Conservation (phyloP, 2,888 invertebrate species). For the Cordilura impudica region DNA sequence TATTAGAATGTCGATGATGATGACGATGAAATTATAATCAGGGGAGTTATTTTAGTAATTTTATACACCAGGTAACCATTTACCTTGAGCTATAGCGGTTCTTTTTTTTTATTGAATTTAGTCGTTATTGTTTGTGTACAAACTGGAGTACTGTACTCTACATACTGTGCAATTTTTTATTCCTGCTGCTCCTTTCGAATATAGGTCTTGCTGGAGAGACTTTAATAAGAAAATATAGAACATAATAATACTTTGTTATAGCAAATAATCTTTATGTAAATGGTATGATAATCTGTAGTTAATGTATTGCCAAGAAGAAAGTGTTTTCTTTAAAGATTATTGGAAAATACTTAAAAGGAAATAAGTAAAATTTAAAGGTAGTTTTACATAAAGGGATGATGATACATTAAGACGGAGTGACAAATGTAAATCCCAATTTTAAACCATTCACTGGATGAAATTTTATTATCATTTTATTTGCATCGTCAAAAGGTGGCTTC, state of each 20-base stretch:
- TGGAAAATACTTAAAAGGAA: neutral
- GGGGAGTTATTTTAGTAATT: slow-evolving; percentile 72
- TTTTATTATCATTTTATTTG: too few species aligned
- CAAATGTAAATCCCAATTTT: too few species aligned
- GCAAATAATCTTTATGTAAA: slow-evolving; percentile 49
- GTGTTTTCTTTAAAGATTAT: slow-evolving; percentile 23
- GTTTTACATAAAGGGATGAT: too few species aligned
- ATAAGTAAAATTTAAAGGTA: neutral
- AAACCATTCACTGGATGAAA: too few species aligned
- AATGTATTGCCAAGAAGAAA: slow-evolving; percentile 7
- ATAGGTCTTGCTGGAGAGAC: slow-evolving; percentile 35
- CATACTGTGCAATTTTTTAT: neutral
- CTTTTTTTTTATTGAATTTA: slow-evolving; percentile 48
- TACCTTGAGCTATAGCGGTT: slow-evolving; percentile 26
- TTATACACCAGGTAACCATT: slow-evolving; percentile 74
- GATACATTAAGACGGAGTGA: too few species aligned
- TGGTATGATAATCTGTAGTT: slow-evolving; percentile 38
- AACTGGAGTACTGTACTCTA: slow-evolving; percentile 5
- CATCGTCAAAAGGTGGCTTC: too few species aligned
- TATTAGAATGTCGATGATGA: slow-evolving; percentile 66
- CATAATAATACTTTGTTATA: slow-evolving; percentile 48
- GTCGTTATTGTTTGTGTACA: slow-evolving; percentile 42
- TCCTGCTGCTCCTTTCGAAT: slow-evolving; percentile 1
- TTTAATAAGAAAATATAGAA: slow-evolving; percentile 24
- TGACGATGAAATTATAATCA: slow-evolving; percentile 77